Evolutionary conservation across 2,888 invertebrate genomes (phyloP).

Genomic region (Ypsolopha scabrella): DNA sequence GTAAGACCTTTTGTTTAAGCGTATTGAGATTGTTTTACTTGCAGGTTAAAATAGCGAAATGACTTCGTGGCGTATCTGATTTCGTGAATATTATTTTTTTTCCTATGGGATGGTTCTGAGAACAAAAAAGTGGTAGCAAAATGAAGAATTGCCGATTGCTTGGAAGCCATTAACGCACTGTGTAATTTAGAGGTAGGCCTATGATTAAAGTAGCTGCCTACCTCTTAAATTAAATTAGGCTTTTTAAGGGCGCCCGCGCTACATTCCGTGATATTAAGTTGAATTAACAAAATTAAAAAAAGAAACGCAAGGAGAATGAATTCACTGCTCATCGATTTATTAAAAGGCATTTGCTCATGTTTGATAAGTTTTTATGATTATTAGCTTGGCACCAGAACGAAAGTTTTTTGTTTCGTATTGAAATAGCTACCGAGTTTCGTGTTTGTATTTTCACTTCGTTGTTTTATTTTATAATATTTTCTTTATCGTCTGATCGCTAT

Average conservation of each 20-base stretch:
- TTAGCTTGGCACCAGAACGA: neutral
- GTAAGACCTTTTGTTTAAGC: too few species aligned
- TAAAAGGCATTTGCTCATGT: neutral
- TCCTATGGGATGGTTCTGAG: conserved; percentile 1
- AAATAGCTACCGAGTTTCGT: too few species aligned
- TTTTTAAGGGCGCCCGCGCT: conserved; percentile 53
- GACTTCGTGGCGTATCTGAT: too few species aligned
- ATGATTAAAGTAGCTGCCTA: conserved; percentile 67
- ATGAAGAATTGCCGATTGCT: conserved; percentile 67
- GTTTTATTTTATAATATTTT: too few species aligned
- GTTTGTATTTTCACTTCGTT: too few species aligned
- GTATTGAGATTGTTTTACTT: too few species aligned
- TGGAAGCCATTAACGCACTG: conserved; percentile 55
- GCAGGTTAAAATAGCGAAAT: too few species aligned
- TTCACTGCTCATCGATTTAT: conserved; percentile 14
- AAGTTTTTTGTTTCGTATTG: too few species aligned
- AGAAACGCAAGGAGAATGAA: conserved; percentile 37
- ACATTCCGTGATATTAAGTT: conserved; percentile 39
- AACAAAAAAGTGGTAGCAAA: conserved; percentile 36
- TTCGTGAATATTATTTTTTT: too few species aligned
- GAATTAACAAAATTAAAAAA: conserved; percentile 42
- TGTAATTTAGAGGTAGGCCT: conserved; percentile 64
- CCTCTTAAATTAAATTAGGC: conserved; percentile 70
- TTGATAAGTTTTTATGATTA: neutral
- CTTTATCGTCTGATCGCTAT: too few species aligned